phyloP scores from a whole-genome alignment of 2,797 vertebrate genomes.

The Gallirallus australis region DNA sequence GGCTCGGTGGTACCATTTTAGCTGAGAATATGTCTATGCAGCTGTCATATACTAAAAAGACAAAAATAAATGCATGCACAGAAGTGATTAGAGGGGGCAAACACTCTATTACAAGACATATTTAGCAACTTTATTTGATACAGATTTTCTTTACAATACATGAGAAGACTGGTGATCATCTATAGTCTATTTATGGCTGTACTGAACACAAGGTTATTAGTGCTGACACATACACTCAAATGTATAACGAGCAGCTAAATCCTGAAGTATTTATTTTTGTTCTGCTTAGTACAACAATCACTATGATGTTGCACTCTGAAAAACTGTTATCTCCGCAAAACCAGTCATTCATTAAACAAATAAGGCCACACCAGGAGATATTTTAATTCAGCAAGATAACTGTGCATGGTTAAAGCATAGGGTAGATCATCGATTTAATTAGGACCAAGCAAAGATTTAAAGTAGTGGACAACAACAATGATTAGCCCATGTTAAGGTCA shows the following conservation, averaged over 20 bases:
- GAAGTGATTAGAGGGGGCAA: not conserved
- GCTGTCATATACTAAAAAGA: not conserved
- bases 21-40: not conserved
- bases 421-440: not conserved
- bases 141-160: not conserved
- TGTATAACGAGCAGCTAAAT: not conserved
- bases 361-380: not conserved
- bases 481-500: not conserved
- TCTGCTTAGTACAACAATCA: not conserved
- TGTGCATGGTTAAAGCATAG: not conserved
- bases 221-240: not conserved
- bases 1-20: not conserved
- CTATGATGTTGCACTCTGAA: not conserved
- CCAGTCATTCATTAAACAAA: not conserved
- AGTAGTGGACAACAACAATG: not conserved
- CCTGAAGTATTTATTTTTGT: not conserved
- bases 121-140: not conserved
- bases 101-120: not conserved
- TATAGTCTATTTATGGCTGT: not conserved
- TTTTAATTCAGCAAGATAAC: not conserved
- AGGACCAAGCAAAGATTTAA: not conserved
- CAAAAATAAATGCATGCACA: not conserved
- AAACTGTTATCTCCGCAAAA: not conserved
- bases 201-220: not conserved
- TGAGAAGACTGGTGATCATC: not conserved